Base-by-base conservation (phyloP, 2,888 invertebrate species). In the Geophilus truncorum region DNA sequence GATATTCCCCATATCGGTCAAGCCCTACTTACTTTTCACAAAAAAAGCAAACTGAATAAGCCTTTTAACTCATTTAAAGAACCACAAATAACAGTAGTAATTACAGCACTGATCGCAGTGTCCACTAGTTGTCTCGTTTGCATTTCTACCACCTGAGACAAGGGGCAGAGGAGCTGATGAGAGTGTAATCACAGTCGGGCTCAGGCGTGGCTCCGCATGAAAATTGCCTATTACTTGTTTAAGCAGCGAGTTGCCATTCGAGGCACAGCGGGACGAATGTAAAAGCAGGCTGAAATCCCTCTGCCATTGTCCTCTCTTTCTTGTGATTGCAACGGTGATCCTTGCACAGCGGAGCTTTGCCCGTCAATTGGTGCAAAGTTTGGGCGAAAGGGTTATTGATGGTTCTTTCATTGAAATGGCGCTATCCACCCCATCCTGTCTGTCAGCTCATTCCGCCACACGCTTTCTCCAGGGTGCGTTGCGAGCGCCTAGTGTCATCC, bases 221-320 rank as follows among this genome's bases (percentile, higher is more conserved):
- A 62, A 62, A 62, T 62, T 62, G 18, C 57, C 57, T 62, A 62
- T 62, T 62, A 62, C 57, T 62, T 62, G 57, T 62, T 62, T 62
- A 62, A 62, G 57, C 57, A 62, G 57, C 23, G 57, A 62, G 57
- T 62, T 62, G 57, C 57, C 57, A 62, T 62, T 62, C 57, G 57
- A 62, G 57, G 57, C 57, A 62, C 57, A 62, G 57, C 57, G 57
- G 57, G 57, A 62, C 57, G 57, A 62, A 62, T 62, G 57, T 62
- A 62, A 62, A 62, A 62, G 57, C 21, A 62, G 57, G 57, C 21
- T 62, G 21, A 62, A 62, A 62, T 62, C 57, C 57, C 57, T 62
- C 21, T 23, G 57, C 57, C 18, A 62, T 62, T 62, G 57, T 62
- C 57, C 57, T 62, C 57, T 62, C 57, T 23, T 62, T 62, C 57